Conservation (phyloP, 2,888 invertebrate species). For the Thecocarcelia acutangulata region DNA sequence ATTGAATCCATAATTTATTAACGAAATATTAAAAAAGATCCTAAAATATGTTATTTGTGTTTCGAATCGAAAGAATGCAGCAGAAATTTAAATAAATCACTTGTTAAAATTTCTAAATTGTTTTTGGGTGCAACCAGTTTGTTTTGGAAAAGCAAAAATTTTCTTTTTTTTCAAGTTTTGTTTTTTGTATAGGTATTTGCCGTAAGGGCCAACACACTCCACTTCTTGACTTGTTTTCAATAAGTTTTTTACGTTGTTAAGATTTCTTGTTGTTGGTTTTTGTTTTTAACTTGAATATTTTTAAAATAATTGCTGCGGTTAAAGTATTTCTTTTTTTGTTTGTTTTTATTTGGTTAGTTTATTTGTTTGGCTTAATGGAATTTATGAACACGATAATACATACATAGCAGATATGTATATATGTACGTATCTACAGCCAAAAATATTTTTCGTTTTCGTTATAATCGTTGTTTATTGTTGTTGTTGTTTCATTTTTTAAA, state of each 20-base stretch:
- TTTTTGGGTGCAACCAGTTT: background rate
- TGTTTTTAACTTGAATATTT: constrained; percentile 43
- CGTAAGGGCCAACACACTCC: constrained; percentile 32
- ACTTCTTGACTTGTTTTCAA: constrained; percentile 21
- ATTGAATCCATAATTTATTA: too few species aligned
- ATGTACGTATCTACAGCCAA: background rate
- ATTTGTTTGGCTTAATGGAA: constrained; percentile 69
- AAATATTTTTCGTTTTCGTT: constrained; percentile 53
- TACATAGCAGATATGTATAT: too few species aligned
- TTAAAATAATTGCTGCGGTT: constrained; percentile 43
- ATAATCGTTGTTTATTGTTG: constrained; percentile 44
- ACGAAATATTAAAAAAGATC: too few species aligned
- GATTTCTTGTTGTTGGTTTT: constrained; percentile 21
- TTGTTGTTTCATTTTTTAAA: constrained; percentile 34
- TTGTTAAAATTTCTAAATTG: constrained; percentile 30
- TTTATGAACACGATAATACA: constrained; percentile 66
- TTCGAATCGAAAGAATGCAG: too few species aligned
- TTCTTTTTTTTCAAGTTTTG: constrained; percentile 18
- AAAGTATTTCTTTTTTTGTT: constrained; percentile 1
- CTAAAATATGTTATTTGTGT: too few species aligned
- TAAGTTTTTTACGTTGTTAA: constrained; percentile 25
- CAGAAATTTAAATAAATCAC: too few species aligned
- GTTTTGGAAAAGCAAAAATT: constrained; percentile 17
- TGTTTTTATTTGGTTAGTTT: constrained; percentile 52
- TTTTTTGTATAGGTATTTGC: constrained; percentile 9